phyloP scores from a whole-genome alignment of 2,888 invertebrate species.

The Laspeyria flexula region DNA sequence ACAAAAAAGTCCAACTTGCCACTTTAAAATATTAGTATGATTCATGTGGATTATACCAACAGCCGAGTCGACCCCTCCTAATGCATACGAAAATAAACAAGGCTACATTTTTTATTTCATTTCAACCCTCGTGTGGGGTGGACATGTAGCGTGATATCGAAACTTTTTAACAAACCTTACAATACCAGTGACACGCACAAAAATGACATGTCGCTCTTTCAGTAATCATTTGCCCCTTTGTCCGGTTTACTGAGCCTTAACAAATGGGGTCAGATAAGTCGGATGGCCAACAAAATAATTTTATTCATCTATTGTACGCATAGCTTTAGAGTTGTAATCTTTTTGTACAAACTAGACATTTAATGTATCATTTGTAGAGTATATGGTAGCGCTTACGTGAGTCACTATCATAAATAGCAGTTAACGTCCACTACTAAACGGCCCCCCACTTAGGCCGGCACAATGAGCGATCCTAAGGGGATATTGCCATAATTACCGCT shows the following conservation, averaged over 20 bases:
- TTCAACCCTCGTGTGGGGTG: constrained; percentile 42
- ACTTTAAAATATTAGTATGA: constrained; percentile 18
- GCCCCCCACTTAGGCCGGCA: constrained; percentile 1
- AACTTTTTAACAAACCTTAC: constrained; percentile 42
- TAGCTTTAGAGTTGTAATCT: constrained; percentile 1
- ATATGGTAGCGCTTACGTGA: neutral
- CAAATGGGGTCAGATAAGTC: constrained; percentile 24
- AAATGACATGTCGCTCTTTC: constrained; percentile 42
- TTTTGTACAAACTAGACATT: neutral
- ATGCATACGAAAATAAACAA: constrained; percentile 29
- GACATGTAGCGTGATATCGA: constrained; percentile 35
- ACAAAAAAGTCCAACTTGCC: constrained; percentile 16
- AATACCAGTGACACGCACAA: constrained; percentile 38
- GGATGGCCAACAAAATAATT: constrained; percentile 19
- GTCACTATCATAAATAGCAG: constrained; percentile 4
- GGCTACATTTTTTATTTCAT: constrained; percentile 38
- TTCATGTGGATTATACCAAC: constrained; percentile 14
- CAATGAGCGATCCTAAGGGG: constrained; percentile 5
- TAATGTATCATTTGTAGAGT: constrained; percentile 4
- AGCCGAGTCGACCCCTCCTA: constrained; percentile 30
- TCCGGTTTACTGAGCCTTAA: constrained; percentile 12
- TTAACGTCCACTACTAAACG: constrained; percentile 4
- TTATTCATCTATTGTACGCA: constrained; percentile 12
- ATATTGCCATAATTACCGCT: constrained; percentile 13
- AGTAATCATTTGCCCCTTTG: constrained; percentile 34